A percentile compares a stretch with the other conserved stretches of the same genome.
Evolutionary conservation across 2,797 vertebrate genomes (phyloP).

Genomic region (Melanotaenia maccullochi): DNA sequence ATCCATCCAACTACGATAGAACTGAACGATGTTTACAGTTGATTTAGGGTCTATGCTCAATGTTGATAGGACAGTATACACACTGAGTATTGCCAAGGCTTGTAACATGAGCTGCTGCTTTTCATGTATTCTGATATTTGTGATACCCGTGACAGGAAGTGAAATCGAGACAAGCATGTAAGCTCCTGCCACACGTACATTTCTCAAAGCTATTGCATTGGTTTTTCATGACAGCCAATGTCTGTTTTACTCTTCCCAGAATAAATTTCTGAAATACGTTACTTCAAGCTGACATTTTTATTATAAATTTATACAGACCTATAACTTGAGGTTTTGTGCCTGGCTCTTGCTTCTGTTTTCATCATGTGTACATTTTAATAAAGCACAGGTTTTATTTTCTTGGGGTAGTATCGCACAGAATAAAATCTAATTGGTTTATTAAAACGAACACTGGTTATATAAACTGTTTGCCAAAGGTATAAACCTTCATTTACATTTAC

Average conservation of each 20-base stretch:
- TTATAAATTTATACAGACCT: slow-evolving; percentile 60
- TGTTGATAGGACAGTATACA: slow-evolving; percentile 16
- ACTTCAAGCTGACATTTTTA: slow-evolving; percentile 63
- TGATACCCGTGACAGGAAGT: slow-evolving; percentile 50
- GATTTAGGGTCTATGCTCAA: slow-evolving; percentile 20
- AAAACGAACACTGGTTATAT: slow-evolving; percentile 80
- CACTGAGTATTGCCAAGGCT: slow-evolving; percentile 20
- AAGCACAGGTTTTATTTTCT: slow-evolving; percentile 69
- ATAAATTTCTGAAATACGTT: slow-evolving; percentile 44
- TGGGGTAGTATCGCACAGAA: slow-evolving; percentile 64
- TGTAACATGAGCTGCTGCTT: slow-evolving; percentile 42
- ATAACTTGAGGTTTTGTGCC: slow-evolving; percentile 48
- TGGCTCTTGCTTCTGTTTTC: slow-evolving; percentile 40
- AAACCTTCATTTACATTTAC: slow-evolving; percentile 85
- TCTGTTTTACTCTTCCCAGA: slow-evolving; percentile 48
- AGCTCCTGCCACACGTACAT: slow-evolving; percentile 32
- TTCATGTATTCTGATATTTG: slow-evolving; percentile 42
- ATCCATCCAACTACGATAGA: slow-evolving; percentile 1
- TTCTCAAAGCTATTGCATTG: slow-evolving; percentile 55
- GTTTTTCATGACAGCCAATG: slow-evolving; percentile 48
- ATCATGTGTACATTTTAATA: slow-evolving; percentile 55
- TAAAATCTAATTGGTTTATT: slow-evolving; percentile 81
- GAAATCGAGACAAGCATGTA: slow-evolving; percentile 54
- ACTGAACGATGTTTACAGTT: slow-evolving; percentile 6
- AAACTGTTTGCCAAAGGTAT: slow-evolving; percentile 83